Base-by-base conservation (phyloP, 2,888 invertebrate genomes). In the Tupiocoris notatus region DNA sequence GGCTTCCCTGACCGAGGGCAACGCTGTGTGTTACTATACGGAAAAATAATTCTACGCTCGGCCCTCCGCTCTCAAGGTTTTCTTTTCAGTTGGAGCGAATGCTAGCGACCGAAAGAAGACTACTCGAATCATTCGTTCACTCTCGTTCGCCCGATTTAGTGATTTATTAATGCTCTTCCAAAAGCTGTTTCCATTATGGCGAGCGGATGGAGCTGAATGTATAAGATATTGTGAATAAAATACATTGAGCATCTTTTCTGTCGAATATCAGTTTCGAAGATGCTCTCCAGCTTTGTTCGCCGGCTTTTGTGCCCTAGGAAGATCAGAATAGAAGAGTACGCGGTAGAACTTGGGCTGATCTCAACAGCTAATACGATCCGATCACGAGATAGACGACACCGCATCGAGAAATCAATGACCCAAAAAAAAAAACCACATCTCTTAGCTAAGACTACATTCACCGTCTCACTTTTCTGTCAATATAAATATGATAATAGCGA, bases 171-270 rank as follows among this genome's bases (percentile, higher is more conserved):
- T 67, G 57, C 16, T 54, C 57, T 67, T 56, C n/a, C 67, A 67
- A 21, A 57, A 67, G 57, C 57, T 22, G 21, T 67, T 67, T 67
- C 67, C 57, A 57, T 67, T 67, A 57, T 57, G 16, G 57, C 17
- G 56, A 56, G 18, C 57, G 23, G 67, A 17, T 20, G 16, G 22
- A 22, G 20, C 67, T 67, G 67, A 67, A 67, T 67, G 57, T 67
- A 67, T 67, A 67, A 67, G 57, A 54, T 57, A 67, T 54, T 66
- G 56, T 66, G 66, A 66, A 66, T 66, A 39, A 66, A 54, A 66
- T 39, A 39, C 39, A 39, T 3, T 39, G 39, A 12, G 39, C 12
- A n/a, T 12, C 39, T 39, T 7, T 39, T 7, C 39, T 39, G 39
- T 39, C 39, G 39, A 39, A 39, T 3, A 39, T 39, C 39, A 39